Evolutionary conservation across 1,140 invertebrate genomes (phyloP), one percentile per base, ranked within the genome.

Genomic region (Drosophila sturtevanti): DNA sequence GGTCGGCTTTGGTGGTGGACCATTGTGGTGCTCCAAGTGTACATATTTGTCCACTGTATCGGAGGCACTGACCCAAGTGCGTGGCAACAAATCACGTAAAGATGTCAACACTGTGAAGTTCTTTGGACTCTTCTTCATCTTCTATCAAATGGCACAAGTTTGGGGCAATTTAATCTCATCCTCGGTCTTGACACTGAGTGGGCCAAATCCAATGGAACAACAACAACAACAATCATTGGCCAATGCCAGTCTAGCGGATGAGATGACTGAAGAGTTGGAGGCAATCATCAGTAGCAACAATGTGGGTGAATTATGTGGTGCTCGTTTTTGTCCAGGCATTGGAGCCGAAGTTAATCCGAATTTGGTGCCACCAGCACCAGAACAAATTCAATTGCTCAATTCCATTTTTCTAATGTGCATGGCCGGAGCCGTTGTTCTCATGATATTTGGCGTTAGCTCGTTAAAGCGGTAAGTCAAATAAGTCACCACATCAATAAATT

Each of bases 61-160:
- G 86, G 96, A 96, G 31, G 96, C 97, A 71, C 92, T 97, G 41
- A 97, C 96, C 11, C 96, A 97, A 63, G 95, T 96, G 9, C 78
- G 82, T 5, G 82, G 84, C 58, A 81, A 73, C 68, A 72, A 70
- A 21, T 91, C 82, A n/a, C 74, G 73, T 18, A 87, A 89, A 59
- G 97, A 98, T 90, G 96, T 96, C 1, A 96, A 98, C 75, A 96
- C 99, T 52, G 97, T 98, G 11, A 93, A 97, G 81, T 99, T 99
- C 94, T 99, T 99, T 92, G 98, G 98, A 0, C 96, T 99, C 92
- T 99, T 99, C 94, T 99, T 99, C 93, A 95, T 99, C 68, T 95
- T 98, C 84, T 98, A 98, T 87, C 98, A 99, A 92, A 95, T 97
- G 93, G 96, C 97, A 0, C 96, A 97, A 92, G 96, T 98, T 21